Percentiles rank a stretch among this genome's conserved stretches.
Conservation (phyloP, 2,113 vertebrate species). For the Hypocryptadius cinnamomeus region DNA sequence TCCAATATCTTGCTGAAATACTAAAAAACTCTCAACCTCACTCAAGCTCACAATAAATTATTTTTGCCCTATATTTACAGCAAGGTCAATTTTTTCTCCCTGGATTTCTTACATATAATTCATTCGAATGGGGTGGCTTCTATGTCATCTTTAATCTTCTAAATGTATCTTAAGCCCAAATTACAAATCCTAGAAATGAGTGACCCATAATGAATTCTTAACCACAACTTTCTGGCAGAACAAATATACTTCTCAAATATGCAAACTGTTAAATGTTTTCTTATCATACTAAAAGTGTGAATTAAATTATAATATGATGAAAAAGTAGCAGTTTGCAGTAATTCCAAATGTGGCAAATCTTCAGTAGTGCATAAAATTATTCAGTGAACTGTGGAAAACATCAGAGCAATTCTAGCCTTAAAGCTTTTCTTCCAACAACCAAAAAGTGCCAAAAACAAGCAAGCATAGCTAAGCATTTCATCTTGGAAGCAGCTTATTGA, state of each 20-base stretch:
- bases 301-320: slow-evolving; percentile 73
- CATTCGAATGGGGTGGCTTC: slow-evolving; percentile 1
- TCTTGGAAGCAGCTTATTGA: slow-evolving; percentile 76
- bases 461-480: slow-evolving; percentile 71
- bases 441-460: slow-evolving; percentile 64
- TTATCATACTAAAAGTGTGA: slow-evolving; percentile 63
- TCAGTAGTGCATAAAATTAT: slow-evolving; percentile 68
- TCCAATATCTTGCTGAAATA: background rate
- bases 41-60: background rate
- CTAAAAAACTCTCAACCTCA: background rate
- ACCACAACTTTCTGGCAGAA: slow-evolving; percentile 20
- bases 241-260: slow-evolving; percentile 42
- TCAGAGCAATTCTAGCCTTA: slow-evolving; percentile 65
- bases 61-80: slow-evolving; percentile 20
- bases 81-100: slow-evolving; percentile 4
- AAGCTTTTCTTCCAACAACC: slow-evolving; percentile 65
- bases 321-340: slow-evolving; percentile 64
- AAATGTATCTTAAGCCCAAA: slow-evolving; percentile 23
- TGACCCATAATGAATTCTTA: slow-evolving; percentile 47
- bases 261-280: slow-evolving; percentile 58
- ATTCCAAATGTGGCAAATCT: slow-evolving; percentile 68
- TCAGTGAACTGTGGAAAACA: slow-evolving; percentile 72
- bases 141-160: slow-evolving; percentile 35
- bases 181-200: slow-evolving; percentile 25
- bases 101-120: slow-evolving; percentile 2